Conservation (phyloP, 2,113 vertebrate species). For the Microtus ochrogaster region DNA sequence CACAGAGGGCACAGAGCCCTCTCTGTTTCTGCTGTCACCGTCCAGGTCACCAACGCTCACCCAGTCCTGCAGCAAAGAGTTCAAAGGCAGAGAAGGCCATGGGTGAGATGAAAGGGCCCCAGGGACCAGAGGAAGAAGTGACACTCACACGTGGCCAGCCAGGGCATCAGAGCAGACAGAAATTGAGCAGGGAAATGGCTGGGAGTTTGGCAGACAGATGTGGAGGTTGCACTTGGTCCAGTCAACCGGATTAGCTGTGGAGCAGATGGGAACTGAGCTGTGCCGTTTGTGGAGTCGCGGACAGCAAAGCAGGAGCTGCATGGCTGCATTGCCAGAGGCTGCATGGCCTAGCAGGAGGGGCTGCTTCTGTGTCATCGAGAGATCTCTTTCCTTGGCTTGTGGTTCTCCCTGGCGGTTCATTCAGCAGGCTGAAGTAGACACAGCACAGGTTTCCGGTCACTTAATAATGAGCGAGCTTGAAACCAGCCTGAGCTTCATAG, state of each 20-base stretch:
- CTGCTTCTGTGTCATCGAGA: background rate
- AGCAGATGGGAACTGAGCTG: background rate
- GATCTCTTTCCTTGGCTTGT: background rate
- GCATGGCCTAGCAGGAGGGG: background rate
- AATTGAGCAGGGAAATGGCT: background rate
- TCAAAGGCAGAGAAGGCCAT: background rate
- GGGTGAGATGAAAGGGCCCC: background rate
- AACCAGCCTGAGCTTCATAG: background rate
- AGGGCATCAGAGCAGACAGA: background rate
- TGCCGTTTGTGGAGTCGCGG: background rate
- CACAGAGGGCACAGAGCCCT: background rate
- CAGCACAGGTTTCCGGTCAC: background rate
- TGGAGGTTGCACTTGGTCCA: fast-evolving
- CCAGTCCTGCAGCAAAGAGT: background rate
- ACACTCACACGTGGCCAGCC: background rate
- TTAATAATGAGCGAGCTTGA: background rate
- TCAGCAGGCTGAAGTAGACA: background rate
- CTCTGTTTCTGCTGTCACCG: background rate
- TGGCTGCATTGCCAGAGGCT: background rate
- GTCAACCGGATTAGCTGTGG: background rate
- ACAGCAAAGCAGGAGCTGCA: background rate
- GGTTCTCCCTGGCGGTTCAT: background rate
- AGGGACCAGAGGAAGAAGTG: background rate
- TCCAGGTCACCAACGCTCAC: background rate
- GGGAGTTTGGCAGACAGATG: background rate